Evolutionary conservation across 1,140 invertebrate genomes (phyloP).

Genomic region (Macrobrachium nipponense): DNA sequence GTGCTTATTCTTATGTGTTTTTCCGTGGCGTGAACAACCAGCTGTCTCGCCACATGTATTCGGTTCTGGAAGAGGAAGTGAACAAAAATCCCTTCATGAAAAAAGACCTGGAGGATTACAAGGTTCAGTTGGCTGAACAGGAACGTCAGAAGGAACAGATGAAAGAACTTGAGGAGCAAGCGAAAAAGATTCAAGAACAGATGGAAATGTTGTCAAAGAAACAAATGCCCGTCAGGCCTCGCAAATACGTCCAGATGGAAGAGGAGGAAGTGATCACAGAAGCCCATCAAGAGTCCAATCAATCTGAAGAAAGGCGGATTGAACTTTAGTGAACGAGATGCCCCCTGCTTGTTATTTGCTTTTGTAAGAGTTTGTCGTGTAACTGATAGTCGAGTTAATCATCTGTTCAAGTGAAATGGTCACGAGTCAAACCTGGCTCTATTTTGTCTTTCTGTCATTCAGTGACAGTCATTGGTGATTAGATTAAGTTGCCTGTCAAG

Average conservation of each 20-base stretch:
- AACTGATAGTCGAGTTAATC: too few species aligned
- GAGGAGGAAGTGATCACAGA: not conserved
- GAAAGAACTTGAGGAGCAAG: constrained; percentile 37
- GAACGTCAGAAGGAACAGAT: constrained; percentile 32
- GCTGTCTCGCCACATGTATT: constrained; percentile 10
- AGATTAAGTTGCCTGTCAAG: too few species aligned
- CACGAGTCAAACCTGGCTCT: too few species aligned
- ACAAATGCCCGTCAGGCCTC: not conserved
- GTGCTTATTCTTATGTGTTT: constrained; percentile 22
- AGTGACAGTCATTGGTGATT: too few species aligned
- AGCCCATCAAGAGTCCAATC: not conserved
- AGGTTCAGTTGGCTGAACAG: constrained; percentile 16
- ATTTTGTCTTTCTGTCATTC: too few species aligned
- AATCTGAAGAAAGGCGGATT: not conserved
- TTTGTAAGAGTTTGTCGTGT: too few species aligned
- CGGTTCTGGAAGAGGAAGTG: constrained; percentile 14
- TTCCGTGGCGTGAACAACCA: constrained; percentile 30
- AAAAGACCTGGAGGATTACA: constrained; percentile 31
- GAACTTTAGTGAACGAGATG: too few species aligned
- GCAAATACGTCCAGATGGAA: not conserved
- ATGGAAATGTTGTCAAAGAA: constrained; percentile 6
- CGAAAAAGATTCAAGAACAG: constrained; percentile 36
- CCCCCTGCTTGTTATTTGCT: too few species aligned
- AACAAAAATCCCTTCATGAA: constrained; percentile 37
- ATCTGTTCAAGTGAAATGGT: too few species aligned